Base-by-base conservation (phyloP, 2,113 vertebrate species). In the Cyphomyrus plagiostoma region DNA sequence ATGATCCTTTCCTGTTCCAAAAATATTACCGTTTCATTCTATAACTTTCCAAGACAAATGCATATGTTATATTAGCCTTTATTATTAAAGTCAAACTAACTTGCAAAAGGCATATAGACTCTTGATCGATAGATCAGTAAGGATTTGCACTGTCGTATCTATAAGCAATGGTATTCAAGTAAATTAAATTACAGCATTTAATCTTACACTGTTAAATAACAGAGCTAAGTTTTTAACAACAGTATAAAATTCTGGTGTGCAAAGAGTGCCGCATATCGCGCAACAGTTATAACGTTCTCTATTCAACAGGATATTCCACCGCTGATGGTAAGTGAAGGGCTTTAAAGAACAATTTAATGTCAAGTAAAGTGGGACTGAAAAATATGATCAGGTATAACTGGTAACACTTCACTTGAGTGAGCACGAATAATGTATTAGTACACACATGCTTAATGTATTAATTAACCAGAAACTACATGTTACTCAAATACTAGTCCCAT, bases 1-100 rank as follows among this genome's bases (percentile, higher is more conserved):
- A 86, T 86, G 83, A 86, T 86, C 83, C 74, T 80, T 80, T 80
- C 74, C 74, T 19, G 30, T 80, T 39, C 13, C 17, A 80, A 80
- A 42, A 86, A 42, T 42, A 4, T 19, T 80, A 19, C 35, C 15
- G 17, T 80, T 39, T 80, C 35, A 80, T 80, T 80, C 74, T 42
- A 42, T 80, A 80, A 80, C 35, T 42, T n/a, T 85, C 42, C 10
- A 49, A 21, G 83, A 85, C 46, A 49, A 49, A 85, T 50, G 45
- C 23, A 48, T 26, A 5, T 13, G 10, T 30, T 85, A 50, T 85
- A 66, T 26, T 66, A 66, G n/a, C 23, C 45, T 85, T 85, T 85
- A 48, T 84, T 77, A 77, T 39, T 77, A 4, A 77, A 39, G 30
- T 35, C 26, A 77, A 77, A 77, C 39, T 77, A 39, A 77, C 30